Evolutionary conservation across 2,888 invertebrate species (phyloP).

Genomic region (Drosophila merina): DNA sequence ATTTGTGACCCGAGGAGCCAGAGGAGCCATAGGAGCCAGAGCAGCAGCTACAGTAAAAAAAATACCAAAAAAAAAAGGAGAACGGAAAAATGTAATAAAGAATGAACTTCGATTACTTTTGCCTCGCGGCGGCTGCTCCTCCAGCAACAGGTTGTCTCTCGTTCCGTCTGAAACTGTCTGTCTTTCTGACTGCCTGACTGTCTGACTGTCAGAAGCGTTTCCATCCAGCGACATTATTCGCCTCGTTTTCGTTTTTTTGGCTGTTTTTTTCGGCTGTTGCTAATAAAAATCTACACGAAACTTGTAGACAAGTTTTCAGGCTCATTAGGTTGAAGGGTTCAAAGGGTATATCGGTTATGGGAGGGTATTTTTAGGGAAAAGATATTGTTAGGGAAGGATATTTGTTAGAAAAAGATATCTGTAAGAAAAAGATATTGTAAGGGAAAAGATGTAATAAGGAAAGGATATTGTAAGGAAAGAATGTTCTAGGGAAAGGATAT

Average conservation of each 20-base stretch:
- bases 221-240: conserved; percentile 62
- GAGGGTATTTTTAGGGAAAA: no score
- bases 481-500: no score
- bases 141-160: conserved; percentile 60
- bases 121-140: conserved; percentile 1
- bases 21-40: conserved; percentile 30
- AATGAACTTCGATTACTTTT: conserved; percentile 75
- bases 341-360: no score
- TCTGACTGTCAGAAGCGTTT: conserved; percentile 35
- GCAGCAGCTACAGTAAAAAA: conserved; percentile 20
- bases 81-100: conserved; percentile 27
- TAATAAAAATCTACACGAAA: conserved; percentile 77
- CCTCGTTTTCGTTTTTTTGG: conserved; percentile 57
- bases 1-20: conserved; percentile 66
- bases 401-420: no score
- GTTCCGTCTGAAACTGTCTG: background rate
- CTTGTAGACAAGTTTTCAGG: conserved; percentile 49
- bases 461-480: no score
- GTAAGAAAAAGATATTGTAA: no score
- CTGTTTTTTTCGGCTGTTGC: conserved; percentile 49
- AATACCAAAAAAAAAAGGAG: background rate
- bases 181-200: background rate
- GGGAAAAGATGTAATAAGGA: no score
- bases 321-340: background rate
- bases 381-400: no score